phyloP scores from a whole-genome alignment of 2,113 vertebrate genomes.

The Chlamydotis undulata region DNA sequence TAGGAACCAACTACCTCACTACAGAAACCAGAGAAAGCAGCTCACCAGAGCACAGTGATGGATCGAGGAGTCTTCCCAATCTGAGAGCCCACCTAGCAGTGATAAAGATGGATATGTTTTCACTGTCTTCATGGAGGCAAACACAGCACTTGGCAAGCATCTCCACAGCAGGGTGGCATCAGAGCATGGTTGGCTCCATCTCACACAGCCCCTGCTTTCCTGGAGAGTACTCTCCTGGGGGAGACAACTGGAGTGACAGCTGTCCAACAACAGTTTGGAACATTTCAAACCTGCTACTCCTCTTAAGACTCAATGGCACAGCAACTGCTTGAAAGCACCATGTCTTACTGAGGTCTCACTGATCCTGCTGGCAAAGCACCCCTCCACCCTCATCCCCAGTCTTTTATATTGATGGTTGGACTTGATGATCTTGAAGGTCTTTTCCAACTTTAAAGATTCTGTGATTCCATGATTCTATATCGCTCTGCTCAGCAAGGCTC shows the following conservation, averaged over 20 bases:
- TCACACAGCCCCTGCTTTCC: neutral
- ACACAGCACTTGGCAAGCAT: neutral
- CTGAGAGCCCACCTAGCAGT: neutral
- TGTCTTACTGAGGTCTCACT: neutral
- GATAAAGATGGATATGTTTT: neutral
- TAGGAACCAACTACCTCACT: neutral
- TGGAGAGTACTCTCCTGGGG: accelerated
- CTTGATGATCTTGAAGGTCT: too few relatives aligned
- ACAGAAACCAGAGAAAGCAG: neutral
- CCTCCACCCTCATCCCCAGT: neutral
- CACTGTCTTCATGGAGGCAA: neutral
- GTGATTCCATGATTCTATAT: too few relatives aligned
- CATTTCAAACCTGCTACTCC: neutral
- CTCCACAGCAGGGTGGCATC: neutral
- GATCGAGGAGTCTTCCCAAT: neutral
- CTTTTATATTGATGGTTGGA: too few relatives aligned
- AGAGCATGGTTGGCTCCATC: neutral
- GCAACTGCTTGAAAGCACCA: neutral
- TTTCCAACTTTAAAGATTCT: too few relatives aligned
- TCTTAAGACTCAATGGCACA: neutral
- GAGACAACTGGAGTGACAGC: neutral
- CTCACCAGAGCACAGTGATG: neutral
- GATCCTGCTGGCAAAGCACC: neutral
- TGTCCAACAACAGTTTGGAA: neutral
- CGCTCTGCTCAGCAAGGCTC: neutral